Conservation (phyloP, 1,140 invertebrate genomes). For the Drosophila burlai region DNA sequence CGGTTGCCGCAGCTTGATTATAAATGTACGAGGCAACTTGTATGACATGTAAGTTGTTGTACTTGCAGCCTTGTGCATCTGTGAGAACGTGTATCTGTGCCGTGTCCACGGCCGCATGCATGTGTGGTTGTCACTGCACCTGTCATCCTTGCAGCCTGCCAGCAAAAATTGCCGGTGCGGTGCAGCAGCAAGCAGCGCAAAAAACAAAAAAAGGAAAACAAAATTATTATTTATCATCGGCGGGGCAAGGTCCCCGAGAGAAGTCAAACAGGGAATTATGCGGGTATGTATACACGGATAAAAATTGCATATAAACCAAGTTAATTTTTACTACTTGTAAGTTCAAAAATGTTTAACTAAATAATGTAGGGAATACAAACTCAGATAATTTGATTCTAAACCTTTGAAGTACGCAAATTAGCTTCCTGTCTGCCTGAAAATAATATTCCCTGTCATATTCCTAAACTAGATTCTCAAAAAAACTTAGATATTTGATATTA, state of each 20-base stretch:
- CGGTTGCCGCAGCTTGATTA: slow-evolving; percentile 74
- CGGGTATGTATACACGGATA: slow-evolving; percentile 18
- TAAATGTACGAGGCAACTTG: slow-evolving; percentile 73
- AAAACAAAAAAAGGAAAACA: slow-evolving; percentile 21
- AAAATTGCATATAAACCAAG: neutral
- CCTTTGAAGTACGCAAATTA: too few relatives aligned
- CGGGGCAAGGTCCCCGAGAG: slow-evolving; percentile 50
- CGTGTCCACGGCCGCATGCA: slow-evolving; percentile 32
- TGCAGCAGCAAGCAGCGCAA: neutral
- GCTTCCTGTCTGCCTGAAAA: neutral
- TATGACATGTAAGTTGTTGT: slow-evolving; percentile 76
- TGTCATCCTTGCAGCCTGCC: slow-evolving; percentile 70
- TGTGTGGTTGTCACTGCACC: slow-evolving; percentile 79
- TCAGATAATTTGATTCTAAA: neutral
- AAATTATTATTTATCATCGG: slow-evolving; percentile 77
- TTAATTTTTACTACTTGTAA: neutral
- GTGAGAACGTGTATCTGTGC: slow-evolving; percentile 33
- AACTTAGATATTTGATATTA: neutral
- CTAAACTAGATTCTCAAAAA: neutral
- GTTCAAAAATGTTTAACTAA: neutral
- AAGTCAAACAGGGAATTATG: slow-evolving; percentile 46
- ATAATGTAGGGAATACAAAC: too few relatives aligned
- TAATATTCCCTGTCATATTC: neutral
- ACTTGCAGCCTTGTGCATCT: slow-evolving; percentile 40
- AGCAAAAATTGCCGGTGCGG: slow-evolving; percentile 40